Percentiles rank a stretch among this genome's conserved stretches.
Conservation (phyloP, 2,797 vertebrate genomes). For the Falco novaeseelandiae region DNA sequence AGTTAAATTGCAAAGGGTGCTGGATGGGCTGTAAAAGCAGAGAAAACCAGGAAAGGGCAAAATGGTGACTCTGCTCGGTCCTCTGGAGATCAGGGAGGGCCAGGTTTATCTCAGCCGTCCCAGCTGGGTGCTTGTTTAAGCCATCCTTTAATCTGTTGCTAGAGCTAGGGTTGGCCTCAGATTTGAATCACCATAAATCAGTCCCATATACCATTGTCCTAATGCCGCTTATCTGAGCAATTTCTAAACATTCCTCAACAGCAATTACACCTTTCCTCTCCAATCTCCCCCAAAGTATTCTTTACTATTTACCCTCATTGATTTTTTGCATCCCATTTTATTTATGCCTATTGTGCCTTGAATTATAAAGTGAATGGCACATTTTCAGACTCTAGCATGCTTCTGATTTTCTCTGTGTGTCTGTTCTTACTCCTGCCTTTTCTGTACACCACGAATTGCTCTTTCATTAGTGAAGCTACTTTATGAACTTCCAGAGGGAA, state of each 20-base stretch:
- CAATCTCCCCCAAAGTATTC: constrained; percentile 44
- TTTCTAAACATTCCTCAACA: constrained; percentile 46
- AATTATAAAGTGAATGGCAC: constrained; percentile 24
- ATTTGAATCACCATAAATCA: neutral
- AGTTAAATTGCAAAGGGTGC: neutral
- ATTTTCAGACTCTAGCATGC: neutral
- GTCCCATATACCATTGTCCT: constrained; percentile 31
- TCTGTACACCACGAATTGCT: neutral
- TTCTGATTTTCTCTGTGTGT: neutral
- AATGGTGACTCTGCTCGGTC: neutral
- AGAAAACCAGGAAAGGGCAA: neutral
- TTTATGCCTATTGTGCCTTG: constrained; percentile 51
- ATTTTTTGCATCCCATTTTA: constrained; percentile 55
- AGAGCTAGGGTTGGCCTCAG: neutral
- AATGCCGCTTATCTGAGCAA: constrained; percentile 60
- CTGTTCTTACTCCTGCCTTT: neutral
- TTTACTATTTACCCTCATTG: constrained; percentile 49
- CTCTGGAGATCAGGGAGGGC: neutral
- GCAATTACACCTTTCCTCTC: constrained; percentile 58
- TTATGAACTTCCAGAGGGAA: neutral
- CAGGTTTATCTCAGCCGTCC: neutral
- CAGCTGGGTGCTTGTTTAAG: neutral
- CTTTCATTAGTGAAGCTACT: neutral
- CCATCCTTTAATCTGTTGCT: neutral
- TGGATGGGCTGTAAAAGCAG: neutral